A percentile compares a stretch with the other conserved stretches of the same genome.
Conservation (phyloP, 1,140 invertebrate species). For the Euglossa dilemma region DNA sequence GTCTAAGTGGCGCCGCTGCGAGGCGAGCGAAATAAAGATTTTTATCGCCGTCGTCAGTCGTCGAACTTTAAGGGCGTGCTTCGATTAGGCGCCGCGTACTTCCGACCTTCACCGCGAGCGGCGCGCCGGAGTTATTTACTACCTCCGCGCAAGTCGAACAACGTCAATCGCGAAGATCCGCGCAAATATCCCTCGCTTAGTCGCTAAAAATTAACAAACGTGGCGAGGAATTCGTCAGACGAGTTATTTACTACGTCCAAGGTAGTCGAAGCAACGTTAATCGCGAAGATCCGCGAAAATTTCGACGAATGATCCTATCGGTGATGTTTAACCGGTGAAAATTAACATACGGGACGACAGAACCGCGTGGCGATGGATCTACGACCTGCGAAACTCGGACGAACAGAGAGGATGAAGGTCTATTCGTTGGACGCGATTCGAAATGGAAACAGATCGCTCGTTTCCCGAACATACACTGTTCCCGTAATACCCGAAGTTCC, state of each 20-base stretch:
- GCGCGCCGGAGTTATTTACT: too few species aligned
- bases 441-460: neutral
- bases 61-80: slow-evolving; percentile 53
- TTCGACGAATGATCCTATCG: neutral
- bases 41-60: slow-evolving; percentile 54
- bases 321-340: neutral
- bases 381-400: neutral
- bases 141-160: too few species aligned
- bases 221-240: too few species aligned
- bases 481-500: too few species aligned
- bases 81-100: slow-evolving; percentile 11
- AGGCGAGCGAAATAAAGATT: slow-evolving; percentile 62
- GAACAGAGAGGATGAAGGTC: neutral
- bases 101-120: too few species aligned
- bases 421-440: neutral
- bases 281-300: neutral
- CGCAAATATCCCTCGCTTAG: too few species aligned
- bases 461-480: too few species aligned
- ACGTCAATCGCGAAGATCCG: too few species aligned
- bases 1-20: slow-evolving; percentile 56
- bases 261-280: too few species aligned
- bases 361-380: neutral
- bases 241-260: too few species aligned
- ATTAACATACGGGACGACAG: neutral
- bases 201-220: too few species aligned